These are phyloP conservation scores for Callaeas wilsoni DNA, from an alignment of 2,113 vertebrate species.

Conservation along the genomic window DNA sequence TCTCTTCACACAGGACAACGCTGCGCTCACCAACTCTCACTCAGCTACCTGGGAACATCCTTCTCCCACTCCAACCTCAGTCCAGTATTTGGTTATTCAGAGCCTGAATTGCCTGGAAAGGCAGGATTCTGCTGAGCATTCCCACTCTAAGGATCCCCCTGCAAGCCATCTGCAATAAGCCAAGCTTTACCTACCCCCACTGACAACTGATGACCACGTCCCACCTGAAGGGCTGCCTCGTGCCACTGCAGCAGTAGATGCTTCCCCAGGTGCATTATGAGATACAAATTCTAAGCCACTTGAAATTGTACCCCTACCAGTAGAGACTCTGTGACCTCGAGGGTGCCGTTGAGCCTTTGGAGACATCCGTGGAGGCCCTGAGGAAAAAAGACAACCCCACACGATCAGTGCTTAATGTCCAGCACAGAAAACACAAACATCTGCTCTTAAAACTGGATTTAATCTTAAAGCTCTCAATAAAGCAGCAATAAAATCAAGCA, in stretches of 20 bases:
- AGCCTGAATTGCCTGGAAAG: neutral
- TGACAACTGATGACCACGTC: constrained; percentile 98
- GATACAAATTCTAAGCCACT: constrained; percentile 89
- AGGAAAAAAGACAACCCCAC: constrained; percentile 59
- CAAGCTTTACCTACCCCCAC: constrained; percentile 83
- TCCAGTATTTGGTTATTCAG: neutral
- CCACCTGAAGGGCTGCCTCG: constrained; percentile 91
- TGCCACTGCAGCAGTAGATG: constrained; percentile 76
- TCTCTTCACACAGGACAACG: neutral
- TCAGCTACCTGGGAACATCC: neutral
- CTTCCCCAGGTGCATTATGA: constrained; percentile 86
- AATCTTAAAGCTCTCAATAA: neutral
- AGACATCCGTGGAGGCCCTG: constrained; percentile 98
- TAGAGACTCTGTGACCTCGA: constrained; percentile 88
- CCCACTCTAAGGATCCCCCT: constrained; percentile 16
- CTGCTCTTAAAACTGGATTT: neutral
- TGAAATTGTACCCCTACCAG: constrained; percentile 85
- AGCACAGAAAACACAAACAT: neutral
- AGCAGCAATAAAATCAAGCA: neutral
- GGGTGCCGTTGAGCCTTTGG: constrained; percentile 96
- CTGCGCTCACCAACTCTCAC: neutral
- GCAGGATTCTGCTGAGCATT: neutral
- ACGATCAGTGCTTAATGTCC: constrained; percentile 22
- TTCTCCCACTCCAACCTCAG: neutral
- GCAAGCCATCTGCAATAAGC: constrained; percentile 43